Conservation (phyloP, 1,140 invertebrate genomes). For the Dolichoris vasculosae region DNA sequence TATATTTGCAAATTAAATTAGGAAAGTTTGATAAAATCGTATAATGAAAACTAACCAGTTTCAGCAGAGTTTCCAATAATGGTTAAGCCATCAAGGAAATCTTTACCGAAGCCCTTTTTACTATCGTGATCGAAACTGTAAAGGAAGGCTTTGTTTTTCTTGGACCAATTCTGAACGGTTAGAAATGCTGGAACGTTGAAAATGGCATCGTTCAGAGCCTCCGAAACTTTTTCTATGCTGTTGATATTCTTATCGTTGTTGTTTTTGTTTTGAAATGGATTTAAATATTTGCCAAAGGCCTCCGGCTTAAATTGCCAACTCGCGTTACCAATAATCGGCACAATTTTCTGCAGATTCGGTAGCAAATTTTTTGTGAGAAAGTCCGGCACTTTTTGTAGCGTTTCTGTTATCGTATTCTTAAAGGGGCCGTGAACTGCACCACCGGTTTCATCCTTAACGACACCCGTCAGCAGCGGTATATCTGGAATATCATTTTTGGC, state of each 20-base stretch:
- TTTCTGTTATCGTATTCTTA: constrained; percentile 71
- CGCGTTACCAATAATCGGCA: constrained; percentile 59
- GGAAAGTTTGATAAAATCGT: neutral
- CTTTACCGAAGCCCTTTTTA: constrained; percentile 76
- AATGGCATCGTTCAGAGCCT: constrained; percentile 78
- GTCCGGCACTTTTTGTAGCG: constrained; percentile 73
- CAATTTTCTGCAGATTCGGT: constrained; percentile 64
- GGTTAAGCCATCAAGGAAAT: constrained; percentile 79
- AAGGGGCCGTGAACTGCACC: constrained; percentile 77
- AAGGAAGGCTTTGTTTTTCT: constrained; percentile 77
- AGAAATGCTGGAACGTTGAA: constrained; percentile 84
- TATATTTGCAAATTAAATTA: too few relatives aligned
- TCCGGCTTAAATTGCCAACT: constrained; percentile 59
- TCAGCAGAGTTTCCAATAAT: constrained; percentile 65
- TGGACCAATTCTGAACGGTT: constrained; percentile 80
- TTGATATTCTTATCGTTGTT: neutral
- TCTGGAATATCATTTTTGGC: constrained; percentile 73
- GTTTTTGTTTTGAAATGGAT: constrained; percentile 40
- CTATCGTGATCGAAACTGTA: constrained; percentile 84
- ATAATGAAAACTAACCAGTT: neutral
- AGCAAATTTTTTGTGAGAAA: constrained; percentile 77
- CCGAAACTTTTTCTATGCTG: constrained; percentile 59
- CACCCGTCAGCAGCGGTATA: constrained; percentile 82
- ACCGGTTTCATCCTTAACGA: constrained; percentile 82
- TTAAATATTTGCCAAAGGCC: constrained; percentile 64